Evolutionary conservation across 1,140 invertebrate genomes (phyloP).

Genomic region (Calephelis virginiensis): DNA sequence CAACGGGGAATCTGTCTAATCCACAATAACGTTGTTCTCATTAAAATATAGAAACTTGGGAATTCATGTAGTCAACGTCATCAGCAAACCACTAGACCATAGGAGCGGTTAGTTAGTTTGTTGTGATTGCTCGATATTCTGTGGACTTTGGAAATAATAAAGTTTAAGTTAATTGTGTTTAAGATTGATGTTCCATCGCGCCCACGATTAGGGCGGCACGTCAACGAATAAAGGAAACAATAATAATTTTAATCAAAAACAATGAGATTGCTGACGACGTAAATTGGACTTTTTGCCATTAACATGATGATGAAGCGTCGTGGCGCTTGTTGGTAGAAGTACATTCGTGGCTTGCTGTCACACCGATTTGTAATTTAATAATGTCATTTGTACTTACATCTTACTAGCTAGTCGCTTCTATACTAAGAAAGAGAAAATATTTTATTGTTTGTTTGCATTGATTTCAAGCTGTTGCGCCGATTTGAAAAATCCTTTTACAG

Average conservation of each 20-base stretch:
- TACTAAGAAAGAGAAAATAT: too few species aligned
- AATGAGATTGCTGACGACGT: slow-evolving; percentile 63
- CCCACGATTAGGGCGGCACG: slow-evolving; percentile 24
- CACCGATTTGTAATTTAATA: slow-evolving; percentile 29
- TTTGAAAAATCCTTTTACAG: too few species aligned
- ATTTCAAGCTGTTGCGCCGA: too few species aligned
- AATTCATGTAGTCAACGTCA: too few species aligned
- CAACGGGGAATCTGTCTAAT: too few species aligned
- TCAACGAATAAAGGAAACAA: slow-evolving; percentile 47
- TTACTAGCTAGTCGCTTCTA: too few species aligned
- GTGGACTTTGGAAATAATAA: slow-evolving; percentile 13
- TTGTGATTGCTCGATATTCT: not conserved
- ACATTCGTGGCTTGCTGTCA: slow-evolving; percentile 30
- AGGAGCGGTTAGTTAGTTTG: too few species aligned
- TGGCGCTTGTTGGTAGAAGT: slow-evolving; percentile 32
- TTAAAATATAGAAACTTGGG: too few species aligned
- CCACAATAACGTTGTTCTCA: too few species aligned
- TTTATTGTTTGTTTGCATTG: too few species aligned
- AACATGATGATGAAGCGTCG: slow-evolving; percentile 58
- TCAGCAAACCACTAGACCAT: too few species aligned
- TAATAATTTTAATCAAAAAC: slow-evolving; percentile 73
- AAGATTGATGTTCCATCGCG: slow-evolving; percentile 25
- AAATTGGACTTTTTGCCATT: slow-evolving; percentile 61
- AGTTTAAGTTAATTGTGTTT: slow-evolving; percentile 24
- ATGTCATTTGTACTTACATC: too few species aligned